phyloP scores from a whole-genome alignment of 2,113 vertebrate species.

The Leptosomus discolor region DNA sequence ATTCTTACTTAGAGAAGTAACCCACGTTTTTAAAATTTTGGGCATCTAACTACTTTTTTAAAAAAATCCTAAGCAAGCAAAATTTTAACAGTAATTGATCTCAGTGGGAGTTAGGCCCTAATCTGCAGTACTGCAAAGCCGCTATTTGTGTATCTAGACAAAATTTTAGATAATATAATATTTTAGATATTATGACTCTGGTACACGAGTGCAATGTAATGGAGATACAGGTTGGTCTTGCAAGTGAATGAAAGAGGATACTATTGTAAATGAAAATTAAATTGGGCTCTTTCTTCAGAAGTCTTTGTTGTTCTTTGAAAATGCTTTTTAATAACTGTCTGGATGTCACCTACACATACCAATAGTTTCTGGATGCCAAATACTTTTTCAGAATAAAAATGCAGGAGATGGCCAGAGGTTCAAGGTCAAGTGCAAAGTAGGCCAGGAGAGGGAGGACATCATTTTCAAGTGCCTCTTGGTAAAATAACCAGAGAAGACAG shows the following conservation, averaged over 20 bases:
- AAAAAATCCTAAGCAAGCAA: not conserved
- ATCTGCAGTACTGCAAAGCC: not conserved
- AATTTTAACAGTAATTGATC: not conserved
- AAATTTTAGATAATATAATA: not conserved
- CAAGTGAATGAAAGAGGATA: not conserved
- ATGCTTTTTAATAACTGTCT: not conserved
- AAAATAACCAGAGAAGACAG: conserved; percentile 68
- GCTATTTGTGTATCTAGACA: not conserved
- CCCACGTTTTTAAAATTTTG: not conserved
- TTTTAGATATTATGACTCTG: not conserved
- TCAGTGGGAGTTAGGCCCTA: not conserved
- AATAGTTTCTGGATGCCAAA: not conserved
- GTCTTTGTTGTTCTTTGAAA: not conserved
- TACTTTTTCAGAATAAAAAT: conserved; percentile 36
- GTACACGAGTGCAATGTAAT: not conserved
- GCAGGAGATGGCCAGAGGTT: conserved; percentile 48
- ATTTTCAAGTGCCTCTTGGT: conserved; percentile 62
- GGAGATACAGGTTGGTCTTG: not conserved
- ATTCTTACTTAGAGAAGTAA: not conserved
- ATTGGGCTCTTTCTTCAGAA: not conserved
- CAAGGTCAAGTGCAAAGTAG: conserved; percentile 63
- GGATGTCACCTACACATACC: not conserved
- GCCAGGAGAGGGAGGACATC: conserved; percentile 59
- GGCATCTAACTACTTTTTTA: not conserved
- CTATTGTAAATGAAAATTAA: not conserved